These are phyloP conservation scores for Crossoptilon crossoptilon DNA, from an alignment of 2,797 vertebrate species.

Conservation along the genomic window DNA sequence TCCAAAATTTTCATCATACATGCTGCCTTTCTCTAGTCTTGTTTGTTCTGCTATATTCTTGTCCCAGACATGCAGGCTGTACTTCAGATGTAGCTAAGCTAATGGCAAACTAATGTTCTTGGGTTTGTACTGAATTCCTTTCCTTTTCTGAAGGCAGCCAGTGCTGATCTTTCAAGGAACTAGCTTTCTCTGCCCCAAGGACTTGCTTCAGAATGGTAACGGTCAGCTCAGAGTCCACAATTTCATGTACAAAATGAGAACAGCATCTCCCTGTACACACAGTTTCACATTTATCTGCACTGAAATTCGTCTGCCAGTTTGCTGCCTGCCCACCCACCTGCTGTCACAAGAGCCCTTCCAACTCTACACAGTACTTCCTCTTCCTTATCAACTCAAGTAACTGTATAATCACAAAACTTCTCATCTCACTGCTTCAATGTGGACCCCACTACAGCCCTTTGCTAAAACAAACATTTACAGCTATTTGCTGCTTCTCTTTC, in stretches of 20 bases:
- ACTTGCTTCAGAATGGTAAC: neutral
- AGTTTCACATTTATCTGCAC: neutral
- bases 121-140: neutral
- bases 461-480: neutral
- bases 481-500: neutral
- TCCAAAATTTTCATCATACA: neutral
- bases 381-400: neutral
- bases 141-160: neutral
- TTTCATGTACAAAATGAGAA: neutral
- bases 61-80: neutral
- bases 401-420: neutral
- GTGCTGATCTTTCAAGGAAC: neutral
- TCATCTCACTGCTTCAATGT: neutral
- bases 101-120: neutral
- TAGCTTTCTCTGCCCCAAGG: neutral
- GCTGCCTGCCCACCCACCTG: neutral
- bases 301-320: neutral
- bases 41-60: neutral
- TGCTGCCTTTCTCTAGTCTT: neutral
- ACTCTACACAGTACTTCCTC: neutral
- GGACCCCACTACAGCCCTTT: neutral
- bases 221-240: neutral
- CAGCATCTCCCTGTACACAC: accelerated
- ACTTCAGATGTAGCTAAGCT: neutral
- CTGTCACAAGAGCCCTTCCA: neutral